Evolutionary conservation across 2,888 invertebrate genomes (phyloP), one percentile per base, ranked within the genome.

Genomic region (Parnassius orleans): DNA sequence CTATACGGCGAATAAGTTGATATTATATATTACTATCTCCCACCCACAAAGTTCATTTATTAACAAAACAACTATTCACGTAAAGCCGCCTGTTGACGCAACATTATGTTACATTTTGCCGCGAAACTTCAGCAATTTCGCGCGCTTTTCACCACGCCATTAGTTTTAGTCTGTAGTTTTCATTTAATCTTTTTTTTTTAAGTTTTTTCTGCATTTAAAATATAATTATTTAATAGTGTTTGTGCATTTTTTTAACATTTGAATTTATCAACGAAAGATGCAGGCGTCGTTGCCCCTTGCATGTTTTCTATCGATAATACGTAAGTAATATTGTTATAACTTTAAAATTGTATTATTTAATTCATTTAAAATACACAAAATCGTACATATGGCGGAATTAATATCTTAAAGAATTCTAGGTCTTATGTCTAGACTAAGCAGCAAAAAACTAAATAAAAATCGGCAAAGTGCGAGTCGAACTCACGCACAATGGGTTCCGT

Each of bases 261-360:
- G 1, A 33, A 52, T 24, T 33, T 33, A 33, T 24, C 12, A 12
- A 47, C 11, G 53, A 48, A 75, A 33, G 68, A 87, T 90, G 88
- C 83, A 85, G n/a, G 48, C 48, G 67, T 68, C 83, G 0, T 66
- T 87, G 56, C 88, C 90, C 1, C 64, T 90, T 1, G 89, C 87
- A 3, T 90, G 90, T 68, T 87, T 90, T 54, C 73, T 90, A 42
- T 90, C 90, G 0, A 65, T 89, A 3, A 88, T 90, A 77, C 81
- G 90, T 90, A 65, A 87, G 89, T 88, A 70, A 54, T 62, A 14
- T 15, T 53, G 52, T 62, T 54, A 41, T 10, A 46, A 46, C 10
- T 46, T 15, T 19, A 50, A n/a, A 24, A 24, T 24, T 24, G 7
- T 24, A 24, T 33, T 33, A 33, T 33, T 33, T 7, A n/a, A 33